Base-by-base conservation (phyloP, 2,113 vertebrate genomes). In the Stegastes partitus region DNA sequence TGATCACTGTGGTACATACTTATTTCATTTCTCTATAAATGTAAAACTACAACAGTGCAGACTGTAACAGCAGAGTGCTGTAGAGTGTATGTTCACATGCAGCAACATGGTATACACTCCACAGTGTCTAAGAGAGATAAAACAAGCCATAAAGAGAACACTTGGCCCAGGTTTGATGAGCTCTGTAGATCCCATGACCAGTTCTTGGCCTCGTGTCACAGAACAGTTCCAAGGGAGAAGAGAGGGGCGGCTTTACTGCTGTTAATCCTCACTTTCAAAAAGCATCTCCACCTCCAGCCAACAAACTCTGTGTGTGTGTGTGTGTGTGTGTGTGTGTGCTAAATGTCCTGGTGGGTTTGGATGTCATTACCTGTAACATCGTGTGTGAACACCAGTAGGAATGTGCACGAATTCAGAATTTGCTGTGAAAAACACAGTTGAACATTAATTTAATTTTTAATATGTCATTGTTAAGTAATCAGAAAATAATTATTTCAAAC, bases 191-290 rank as follows among this genome's bases (percentile, higher is more conserved):
- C 91, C 63, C 90, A 89, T 91, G 89, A 91, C 89, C 80, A 15
- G 19, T 68, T 80, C 54, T 78, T 84, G 83, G 76, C 79, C 84
- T 64, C 44, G 59, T 78, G 77, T 81, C 76, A 83, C 82, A 66
- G 42, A 51, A 74, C 51, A 23, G 70, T 68, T 67, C 49, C 74
- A 51, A 54, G 61, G 39, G 39, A 75, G 73, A 45, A 57, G 69
- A 11, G 54, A 68, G 58, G 53, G 25, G 51, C 71, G 80, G 70
- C 34, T 68, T 86, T 69, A 47, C 64, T 58, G 56, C 73, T 66
- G 49, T 50, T 89, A 91, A 93, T 93, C 88, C 80, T 79, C 69
- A 53, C 69, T 86, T 79, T 89, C 80, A 85, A 71, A 84, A 78
- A 66, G 54, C 83, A 81, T 82, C 57, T 83, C 79, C 67, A 47